Conservation (phyloP, 2,797 vertebrate genomes). For the Poecilia picta region DNA sequence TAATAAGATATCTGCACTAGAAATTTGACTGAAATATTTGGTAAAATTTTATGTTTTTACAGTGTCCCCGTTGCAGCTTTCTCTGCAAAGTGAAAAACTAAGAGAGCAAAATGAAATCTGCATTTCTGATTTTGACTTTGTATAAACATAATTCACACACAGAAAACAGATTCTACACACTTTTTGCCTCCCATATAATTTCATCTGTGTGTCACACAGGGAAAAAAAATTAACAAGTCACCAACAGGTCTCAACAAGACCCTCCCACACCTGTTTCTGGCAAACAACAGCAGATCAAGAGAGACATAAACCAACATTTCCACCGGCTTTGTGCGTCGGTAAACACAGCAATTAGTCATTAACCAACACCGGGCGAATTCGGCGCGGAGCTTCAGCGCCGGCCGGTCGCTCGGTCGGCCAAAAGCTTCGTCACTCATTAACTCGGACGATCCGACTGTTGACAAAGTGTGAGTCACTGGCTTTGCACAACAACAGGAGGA, state of each 20-base stretch:
- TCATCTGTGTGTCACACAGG: conserved; percentile 18
- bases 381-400: conserved; percentile 44
- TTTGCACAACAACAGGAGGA: conserved; percentile 55
- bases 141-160: conserved; percentile 1
- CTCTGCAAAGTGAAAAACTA: not conserved
- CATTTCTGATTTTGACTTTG: conserved; percentile 55
- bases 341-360: conserved; percentile 75
- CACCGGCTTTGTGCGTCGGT: conserved; percentile 51
- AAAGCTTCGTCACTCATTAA: conserved; percentile 79
- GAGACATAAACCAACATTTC: conserved; percentile 63
- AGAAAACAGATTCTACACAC: conserved; percentile 10
- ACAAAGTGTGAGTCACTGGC: conserved; percentile 74
- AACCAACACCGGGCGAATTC: conserved; percentile 53
- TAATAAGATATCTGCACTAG: too few species aligned
- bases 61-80: not conserved
- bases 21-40: too few species aligned
- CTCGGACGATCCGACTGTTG: conserved; percentile 68
- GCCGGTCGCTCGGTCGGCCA: conserved; percentile 41
- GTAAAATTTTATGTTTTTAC: too few species aligned
- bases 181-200: not conserved
- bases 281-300: conserved; percentile 55
- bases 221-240: not conserved
- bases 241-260: conserved; percentile 71
- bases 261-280: conserved; percentile 65
- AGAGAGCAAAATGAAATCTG: not conserved